Evolutionary conservation across 2,113 vertebrate genomes (phyloP).

Genomic region (Sterna hirundo): DNA sequence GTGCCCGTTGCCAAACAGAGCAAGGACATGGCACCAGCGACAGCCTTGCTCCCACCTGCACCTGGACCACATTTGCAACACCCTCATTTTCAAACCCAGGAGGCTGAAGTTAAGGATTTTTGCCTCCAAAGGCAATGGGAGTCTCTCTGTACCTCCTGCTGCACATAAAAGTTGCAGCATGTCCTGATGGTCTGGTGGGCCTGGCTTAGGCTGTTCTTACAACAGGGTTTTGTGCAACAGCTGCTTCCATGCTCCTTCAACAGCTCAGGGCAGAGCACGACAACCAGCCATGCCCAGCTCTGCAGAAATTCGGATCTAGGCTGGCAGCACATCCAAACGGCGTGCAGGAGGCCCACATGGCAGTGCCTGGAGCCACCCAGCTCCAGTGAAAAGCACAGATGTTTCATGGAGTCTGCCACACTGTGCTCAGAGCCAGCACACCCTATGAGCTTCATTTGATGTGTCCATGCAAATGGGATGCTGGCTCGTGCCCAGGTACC

Average conservation of each 20-base stretch:
- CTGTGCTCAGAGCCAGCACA: background rate
- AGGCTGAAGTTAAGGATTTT: background rate
- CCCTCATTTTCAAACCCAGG: background rate
- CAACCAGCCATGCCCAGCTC: background rate
- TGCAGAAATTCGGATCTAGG: background rate
- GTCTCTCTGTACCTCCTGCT: background rate
- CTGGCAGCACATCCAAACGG: background rate
- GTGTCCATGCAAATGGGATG: background rate
- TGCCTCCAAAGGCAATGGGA: background rate
- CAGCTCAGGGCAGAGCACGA: background rate
- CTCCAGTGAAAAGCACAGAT: background rate
- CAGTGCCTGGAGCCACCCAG: background rate
- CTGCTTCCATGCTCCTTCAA: background rate
- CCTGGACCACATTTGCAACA: background rate
- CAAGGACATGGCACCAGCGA: background rate
- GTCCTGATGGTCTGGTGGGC: background rate
- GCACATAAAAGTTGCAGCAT: rapidly evolving
- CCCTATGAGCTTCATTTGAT: background rate
- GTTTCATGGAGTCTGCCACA: background rate
- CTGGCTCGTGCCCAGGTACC: background rate
- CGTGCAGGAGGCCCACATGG: rapidly evolving
- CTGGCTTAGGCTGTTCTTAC: background rate
- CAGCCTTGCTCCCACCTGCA: background rate
- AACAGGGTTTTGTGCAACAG: background rate
- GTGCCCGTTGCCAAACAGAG: rapidly evolving